A percentile compares a stretch with the other conserved stretches of the same genome.
Conservation (phyloP, 2,797 vertebrate genomes). For the Sebastes ruberrimus region DNA sequence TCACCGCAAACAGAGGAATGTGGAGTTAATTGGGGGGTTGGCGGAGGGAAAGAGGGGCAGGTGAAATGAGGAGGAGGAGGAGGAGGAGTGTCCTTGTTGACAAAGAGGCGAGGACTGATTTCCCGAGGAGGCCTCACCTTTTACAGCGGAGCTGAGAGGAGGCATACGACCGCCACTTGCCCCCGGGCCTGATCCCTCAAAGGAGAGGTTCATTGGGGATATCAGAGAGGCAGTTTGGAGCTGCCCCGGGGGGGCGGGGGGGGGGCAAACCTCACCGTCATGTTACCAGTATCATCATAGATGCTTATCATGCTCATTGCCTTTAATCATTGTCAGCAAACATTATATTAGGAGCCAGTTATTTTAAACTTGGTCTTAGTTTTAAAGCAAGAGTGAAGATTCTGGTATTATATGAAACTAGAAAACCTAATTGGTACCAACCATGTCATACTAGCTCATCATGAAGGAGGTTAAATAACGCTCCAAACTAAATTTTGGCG, state of each 20-base stretch:
- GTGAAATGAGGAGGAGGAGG: conserved; percentile 23
- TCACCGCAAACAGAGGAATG: conserved; percentile 61
- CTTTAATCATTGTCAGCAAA: conserved; percentile 50
- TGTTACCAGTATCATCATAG: conserved; percentile 43
- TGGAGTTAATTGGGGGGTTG: conserved; percentile 58
- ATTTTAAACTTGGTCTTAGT: background rate
- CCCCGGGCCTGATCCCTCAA: conserved; percentile 39
- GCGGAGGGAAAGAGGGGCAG: conserved; percentile 21
- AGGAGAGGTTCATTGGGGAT: conserved; percentile 45
- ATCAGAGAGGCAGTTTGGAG: conserved; percentile 51
- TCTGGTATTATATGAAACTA: too few species aligned
- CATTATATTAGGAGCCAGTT: conserved; percentile 15
- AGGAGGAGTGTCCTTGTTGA: conserved; percentile 77
- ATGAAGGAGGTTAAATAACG: too few species aligned
- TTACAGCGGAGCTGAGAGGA: conserved; percentile 35
- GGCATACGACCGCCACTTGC: background rate
- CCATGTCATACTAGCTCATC: too few species aligned
- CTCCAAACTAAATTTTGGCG: too few species aligned
- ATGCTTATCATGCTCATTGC: conserved; percentile 61
- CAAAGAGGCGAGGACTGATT: conserved; percentile 66
- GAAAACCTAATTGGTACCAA: too few species aligned
- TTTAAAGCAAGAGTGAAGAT: too few species aligned
- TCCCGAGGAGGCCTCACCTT: conserved; percentile 43
- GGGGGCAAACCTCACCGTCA: background rate
- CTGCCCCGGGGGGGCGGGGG: background rate